These are phyloP conservation scores for Helostoma temminkii DNA, from an alignment of 2,797 vertebrate genomes.

Conservation along the genomic window DNA sequence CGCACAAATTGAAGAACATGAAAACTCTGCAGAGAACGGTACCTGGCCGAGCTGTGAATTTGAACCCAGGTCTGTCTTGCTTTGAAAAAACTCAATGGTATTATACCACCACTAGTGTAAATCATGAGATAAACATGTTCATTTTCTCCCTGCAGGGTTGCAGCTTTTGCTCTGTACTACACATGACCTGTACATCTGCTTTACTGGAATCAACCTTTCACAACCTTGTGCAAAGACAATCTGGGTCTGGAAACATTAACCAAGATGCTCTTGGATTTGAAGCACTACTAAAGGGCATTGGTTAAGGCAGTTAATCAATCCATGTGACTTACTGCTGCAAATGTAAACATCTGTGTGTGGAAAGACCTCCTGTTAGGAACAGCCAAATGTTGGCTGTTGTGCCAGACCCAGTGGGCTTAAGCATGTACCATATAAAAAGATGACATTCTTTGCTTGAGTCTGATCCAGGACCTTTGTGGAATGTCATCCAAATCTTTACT, in stretches of 20 bases:
- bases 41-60: too few relatives aligned
- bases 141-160: too few relatives aligned
- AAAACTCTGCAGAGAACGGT: too few relatives aligned
- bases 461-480: constrained; percentile 18
- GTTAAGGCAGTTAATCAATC: background rate
- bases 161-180: background rate
- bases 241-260: constrained; percentile 1
- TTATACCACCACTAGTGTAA: too few relatives aligned
- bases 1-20: too few relatives aligned
- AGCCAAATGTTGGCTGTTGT: background rate
- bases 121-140: too few relatives aligned
- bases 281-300: background rate
- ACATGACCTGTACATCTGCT: background rate
- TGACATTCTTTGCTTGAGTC: constrained; percentile 6
- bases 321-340: background rate
- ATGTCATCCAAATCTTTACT: constrained; percentile 22
- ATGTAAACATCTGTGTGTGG: background rate
- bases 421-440: constrained; percentile 10
- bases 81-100: too few relatives aligned
- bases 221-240: background rate
- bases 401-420: background rate
- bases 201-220: background rate
- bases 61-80: too few relatives aligned
- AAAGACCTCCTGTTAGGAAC: background rate
- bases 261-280: constrained; percentile 5